Percentiles rank a stretch among this genome's conserved stretches.
Evolutionary conservation across 2,888 invertebrate species (phyloP).

Genomic region (Cephus runcator): DNA sequence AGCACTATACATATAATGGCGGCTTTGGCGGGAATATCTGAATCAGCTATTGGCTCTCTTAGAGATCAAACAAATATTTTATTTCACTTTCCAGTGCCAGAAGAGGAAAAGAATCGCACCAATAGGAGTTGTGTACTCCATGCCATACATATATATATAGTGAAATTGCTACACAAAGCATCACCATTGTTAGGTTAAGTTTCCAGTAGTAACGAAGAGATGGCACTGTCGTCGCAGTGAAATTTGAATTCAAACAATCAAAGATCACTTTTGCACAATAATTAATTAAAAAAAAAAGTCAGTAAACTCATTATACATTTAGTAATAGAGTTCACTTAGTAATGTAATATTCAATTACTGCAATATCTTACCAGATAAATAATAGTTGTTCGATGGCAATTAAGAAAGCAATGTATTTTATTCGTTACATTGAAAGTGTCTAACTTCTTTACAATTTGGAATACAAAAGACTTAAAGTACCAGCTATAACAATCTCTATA

Average conservation of each 20-base stretch:
- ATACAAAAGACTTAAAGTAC: neutral
- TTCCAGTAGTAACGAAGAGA: neutral
- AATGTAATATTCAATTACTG: neutral
- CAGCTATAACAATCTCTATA: neutral
- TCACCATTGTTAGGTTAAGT: neutral
- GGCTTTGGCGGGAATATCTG: constrained; percentile 4
- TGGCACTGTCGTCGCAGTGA: neutral
- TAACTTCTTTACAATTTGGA: neutral
- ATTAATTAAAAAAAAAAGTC: neutral
- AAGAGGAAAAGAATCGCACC: neutral
- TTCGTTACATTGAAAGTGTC: neutral
- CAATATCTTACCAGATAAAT: neutral
- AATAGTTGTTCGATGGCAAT: neutral
- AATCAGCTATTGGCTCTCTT: neutral
- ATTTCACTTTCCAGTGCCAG: neutral
- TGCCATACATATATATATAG: neutral
- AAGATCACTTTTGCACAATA: neutral
- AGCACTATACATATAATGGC: neutral
- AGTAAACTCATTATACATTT: neutral
- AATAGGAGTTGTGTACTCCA: neutral
- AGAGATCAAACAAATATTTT: neutral
- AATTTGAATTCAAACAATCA: neutral
- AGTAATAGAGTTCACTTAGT: neutral
- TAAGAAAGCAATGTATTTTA: neutral
- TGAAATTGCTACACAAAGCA: neutral